Base-by-base conservation (phyloP, 2,888 invertebrate genomes). In the Athripsodes cinereus region DNA sequence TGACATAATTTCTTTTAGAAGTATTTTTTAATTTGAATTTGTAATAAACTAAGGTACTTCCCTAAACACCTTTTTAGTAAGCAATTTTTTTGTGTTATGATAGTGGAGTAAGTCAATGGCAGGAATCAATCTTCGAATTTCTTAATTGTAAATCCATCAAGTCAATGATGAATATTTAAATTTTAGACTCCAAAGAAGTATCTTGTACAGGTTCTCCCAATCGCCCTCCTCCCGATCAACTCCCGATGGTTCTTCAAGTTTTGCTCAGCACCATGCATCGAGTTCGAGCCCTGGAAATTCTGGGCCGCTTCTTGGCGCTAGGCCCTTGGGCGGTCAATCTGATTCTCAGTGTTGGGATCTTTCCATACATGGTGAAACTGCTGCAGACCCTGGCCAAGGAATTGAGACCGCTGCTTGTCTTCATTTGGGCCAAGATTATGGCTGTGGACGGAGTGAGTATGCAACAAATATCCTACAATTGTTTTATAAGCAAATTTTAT, bases 401-500 rank as follows among this genome's bases (percentile, higher is more conserved):
- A 72, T 78, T 99, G 65, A 81, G 96, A 58, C 92, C 96, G 6
- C 82, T 96, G 60, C 82, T 99, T 66, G 96, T 98, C 48, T 97
- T 96, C 73, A 97, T 99, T 66, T 99, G 99, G 99, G 96, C 99
- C 18, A 96, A 97, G 78, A 96, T 99, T 67, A 79, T 99, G 58
- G 96, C 97, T 26, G 95, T 97, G 3, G 98, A 99, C 72, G 89
- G 87, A 71, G 93, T 92, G 69, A 82, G 85, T 80, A 48, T 22
- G 10, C 3, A 26, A 26, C 26, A 10, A n/a, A n/a, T n/a, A n/a
- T n/a, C n/a, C n/a, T n/a, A n/a, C n/a, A n/a, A n/a, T n/a, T n/a
- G n/a, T n/a, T n/a, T n/a, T n/a, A n/a, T n/a, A n/a, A n/a, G n/a
- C n/a, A n/a, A n/a, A n/a, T n/a, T n/a, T n/a, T n/a, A n/a, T n/a